Evolutionary conservation across 2,797 vertebrate species (phyloP).

Genomic region (Anas capensis): DNA sequence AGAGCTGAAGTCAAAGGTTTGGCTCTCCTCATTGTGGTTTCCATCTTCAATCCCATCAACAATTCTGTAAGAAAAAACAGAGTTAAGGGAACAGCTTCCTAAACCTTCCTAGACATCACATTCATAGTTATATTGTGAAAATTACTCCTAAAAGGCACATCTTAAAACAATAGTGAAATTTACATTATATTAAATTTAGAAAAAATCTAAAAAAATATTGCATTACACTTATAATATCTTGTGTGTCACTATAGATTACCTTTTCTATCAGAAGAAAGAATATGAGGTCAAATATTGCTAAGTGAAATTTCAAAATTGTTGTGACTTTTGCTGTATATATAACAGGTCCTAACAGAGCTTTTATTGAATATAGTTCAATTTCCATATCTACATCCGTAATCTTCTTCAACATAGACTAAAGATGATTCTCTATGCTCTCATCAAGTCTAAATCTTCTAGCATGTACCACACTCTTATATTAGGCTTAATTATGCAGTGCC

Average conservation of each 20-base stretch:
- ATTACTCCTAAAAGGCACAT: neutral
- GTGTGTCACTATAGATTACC: neutral
- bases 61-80: slow-evolving; percentile 75
- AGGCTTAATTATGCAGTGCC: neutral
- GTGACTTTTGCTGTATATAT: neutral
- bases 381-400: neutral
- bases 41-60: slow-evolving; percentile 86
- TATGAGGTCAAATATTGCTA: neutral
- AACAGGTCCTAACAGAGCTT: neutral
- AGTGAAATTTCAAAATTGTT: neutral
- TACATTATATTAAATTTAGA: neutral
- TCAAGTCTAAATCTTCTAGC: neutral
- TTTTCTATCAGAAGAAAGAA: neutral
- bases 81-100: neutral
- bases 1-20: slow-evolving; percentile 83
- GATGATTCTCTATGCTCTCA: neutral
- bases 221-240: neutral
- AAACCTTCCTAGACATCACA: neutral
- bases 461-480: neutral
- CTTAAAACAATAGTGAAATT: slow-evolving; percentile 3
- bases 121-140: neutral
- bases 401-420: neutral
- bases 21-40: slow-evolving; percentile 77
- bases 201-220: neutral
- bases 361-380: neutral